phyloP scores from a whole-genome alignment of 2,888 invertebrate genomes.

The Eurytoma adleriae region DNA sequence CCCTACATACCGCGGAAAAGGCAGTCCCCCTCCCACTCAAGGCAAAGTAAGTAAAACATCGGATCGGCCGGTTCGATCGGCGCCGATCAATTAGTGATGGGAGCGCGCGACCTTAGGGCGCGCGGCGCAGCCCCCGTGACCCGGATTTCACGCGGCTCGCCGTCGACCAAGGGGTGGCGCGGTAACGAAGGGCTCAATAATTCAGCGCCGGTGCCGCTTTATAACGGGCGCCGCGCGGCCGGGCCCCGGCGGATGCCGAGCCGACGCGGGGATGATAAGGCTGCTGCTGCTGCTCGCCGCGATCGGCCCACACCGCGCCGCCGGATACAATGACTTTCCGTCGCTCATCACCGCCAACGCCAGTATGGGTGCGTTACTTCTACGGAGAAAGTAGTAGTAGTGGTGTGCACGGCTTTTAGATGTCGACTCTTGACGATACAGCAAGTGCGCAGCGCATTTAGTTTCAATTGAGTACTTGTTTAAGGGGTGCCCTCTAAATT shows the following conservation, averaged over 20 bases:
- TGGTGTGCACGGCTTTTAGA: too few species aligned
- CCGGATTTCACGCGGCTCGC: conserved; percentile 28
- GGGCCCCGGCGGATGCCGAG: not conserved
- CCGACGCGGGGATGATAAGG: conserved; percentile 15
- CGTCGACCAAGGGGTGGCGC: not conserved
- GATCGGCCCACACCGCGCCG: not conserved
- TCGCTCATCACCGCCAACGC: conserved; percentile 85
- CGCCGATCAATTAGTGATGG: conserved; percentile 37
- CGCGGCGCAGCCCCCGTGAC: conserved; percentile 27
- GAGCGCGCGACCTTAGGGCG: conserved; percentile 23
- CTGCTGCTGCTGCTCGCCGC: not conserved
- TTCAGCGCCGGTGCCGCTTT: conserved; percentile 59
- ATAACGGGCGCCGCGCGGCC: not conserved
- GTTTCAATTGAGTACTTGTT: too few species aligned
- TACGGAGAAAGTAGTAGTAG: not conserved
- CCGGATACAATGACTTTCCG: conserved; percentile 80
- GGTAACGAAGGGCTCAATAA: conserved; percentile 65
- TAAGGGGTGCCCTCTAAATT: too few species aligned
- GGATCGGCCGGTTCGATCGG: conserved; percentile 11
- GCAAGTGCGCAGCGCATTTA: too few species aligned
- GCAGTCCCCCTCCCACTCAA: too few species aligned
- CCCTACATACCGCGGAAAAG: too few species aligned
- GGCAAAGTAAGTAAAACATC: too few species aligned
- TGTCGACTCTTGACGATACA: too few species aligned
- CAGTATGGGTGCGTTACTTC: conserved; percentile 80